Evolutionary conservation across 2,888 invertebrate genomes (phyloP), one percentile per base, ranked within the genome.

Genomic region (Steinernema carpocapsae): DNA sequence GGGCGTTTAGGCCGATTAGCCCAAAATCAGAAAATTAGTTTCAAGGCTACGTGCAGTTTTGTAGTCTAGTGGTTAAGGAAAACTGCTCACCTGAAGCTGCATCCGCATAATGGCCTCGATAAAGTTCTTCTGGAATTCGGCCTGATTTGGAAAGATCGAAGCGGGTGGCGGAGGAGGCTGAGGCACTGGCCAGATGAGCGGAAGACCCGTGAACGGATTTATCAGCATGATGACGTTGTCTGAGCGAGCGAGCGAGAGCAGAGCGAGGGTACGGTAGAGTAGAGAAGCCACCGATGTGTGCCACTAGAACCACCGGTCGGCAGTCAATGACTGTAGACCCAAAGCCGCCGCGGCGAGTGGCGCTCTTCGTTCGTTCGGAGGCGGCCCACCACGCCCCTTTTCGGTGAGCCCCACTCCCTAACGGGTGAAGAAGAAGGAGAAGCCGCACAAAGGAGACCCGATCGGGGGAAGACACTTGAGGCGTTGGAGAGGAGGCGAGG

Each of bases 271-370:
- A n/a, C n/a, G n/a, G n/a, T n/a, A n/a, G n/a, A n/a, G n/a, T n/a
- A n/a, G n/a, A n/a, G n/a, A n/a, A 10, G 26, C 56, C 56, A 56
- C 56, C 26, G 26, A 19, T n/a, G 12, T 51, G 56, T 56, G 56
- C 56, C 56, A 56, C 56, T 56, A 56, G 56, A 56, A 56, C 56
- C 56, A 56, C 56, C 56, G 56, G 17, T 56, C 56, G 56, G 56
- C 56, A 56, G 56, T 56, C 56, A 56, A 56, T 56, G 56, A 56
- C 56, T 56, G 56, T 56, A 56, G 56, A 56, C 56, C 24, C 12
- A 22, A 26, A 56, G 56, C 56, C 26, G 56, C 56, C 56, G 56
- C 56, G 2, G 56, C 56, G 56, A 56, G 56, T 26, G 56, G 56
- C 26, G 56, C n/a, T n/a, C n/a, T n/a, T n/a, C n/a, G 56, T 26